Evolutionary conservation across 2,797 vertebrate genomes (phyloP), one percentile per base, ranked within the genome.

Genomic region (Amphiprion clarkii): DNA sequence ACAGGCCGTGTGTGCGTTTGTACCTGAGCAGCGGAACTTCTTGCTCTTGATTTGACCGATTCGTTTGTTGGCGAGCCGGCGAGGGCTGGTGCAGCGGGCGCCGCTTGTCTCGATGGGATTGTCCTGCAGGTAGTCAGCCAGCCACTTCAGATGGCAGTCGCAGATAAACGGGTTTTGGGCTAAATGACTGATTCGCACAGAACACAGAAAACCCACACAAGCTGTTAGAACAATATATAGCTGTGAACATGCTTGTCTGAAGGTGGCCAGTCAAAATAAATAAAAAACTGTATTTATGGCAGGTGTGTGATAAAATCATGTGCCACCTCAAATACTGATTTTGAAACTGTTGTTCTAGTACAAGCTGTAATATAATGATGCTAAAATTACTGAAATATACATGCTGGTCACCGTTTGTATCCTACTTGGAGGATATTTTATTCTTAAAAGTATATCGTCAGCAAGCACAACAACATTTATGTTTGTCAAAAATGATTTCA

Each of bases 21-120:
- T 95, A 99, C 98, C 97, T 1, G 98, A 99, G 94, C 98, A 99
- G 81, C 98, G 97, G 88, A 99, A 99, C 90, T 99, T 99, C 94
- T 99, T 99, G 98, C 98, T 99, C 93, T 99, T 99, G 94, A 99
- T 98, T 92, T 99, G 98, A n/a, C 98, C 97, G 0, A 99, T 99
- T 81, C 98, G 97, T 77, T 99, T 99, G 95, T 99, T 99, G 92
- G 98, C 97, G 9, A 99, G 95, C 59, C 98, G 96, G 17, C 97
- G 97, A 3, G 98, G 98, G 79, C 98, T 99, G 93, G 98, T 97
- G 19, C 98, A 99, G 74, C 98, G 96, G n/a, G 98, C 98, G 0
- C 98, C 98, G 0, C 98, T 99, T 2, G 98, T 99, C 95, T 99
- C 98, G 0, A 99, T 99, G 58, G 98, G 98, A 93, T 99, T 99